Evolutionary conservation across 1,140 invertebrate genomes (phyloP), one percentile per base, ranked within the genome.

Genomic region (Aphelenchoides fujianensis): DNA sequence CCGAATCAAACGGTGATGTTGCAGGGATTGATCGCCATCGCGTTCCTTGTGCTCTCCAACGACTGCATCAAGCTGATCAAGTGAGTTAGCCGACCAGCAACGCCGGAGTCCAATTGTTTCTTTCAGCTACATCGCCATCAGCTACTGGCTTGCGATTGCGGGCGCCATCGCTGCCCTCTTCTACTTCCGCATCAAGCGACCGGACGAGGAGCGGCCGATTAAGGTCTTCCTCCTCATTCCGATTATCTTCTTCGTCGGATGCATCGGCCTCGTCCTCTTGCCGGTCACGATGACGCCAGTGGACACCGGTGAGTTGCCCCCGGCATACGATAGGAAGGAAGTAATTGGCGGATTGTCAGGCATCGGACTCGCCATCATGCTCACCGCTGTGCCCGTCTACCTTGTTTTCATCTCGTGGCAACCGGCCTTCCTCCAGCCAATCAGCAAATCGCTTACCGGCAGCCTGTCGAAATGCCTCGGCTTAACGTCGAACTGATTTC

Each of bases 61-160:
- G 34, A 59, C 34, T 27, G 28, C 5, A 59, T 59, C 23, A 5
- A 59, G 23, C 19, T 59, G 5, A 59, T 59, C 23, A 59, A 59
- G n/a, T n/a, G n/a, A n/a, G n/a, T n/a, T n/a, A n/a, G n/a, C n/a
- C n/a, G n/a, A n/a, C n/a, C 52, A 53, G 52, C 52, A 53, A 92
- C 3, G 91, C 98, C 84, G 97, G 98, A 75, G 91, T 90, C 81
- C 90, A 90, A 23, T 88, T 98, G 3, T 96, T n/a, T n/a, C n/a
- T n/a, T n/a, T n/a, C n/a, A n/a, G n/a, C 86, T 98, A 98, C 85
- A 95, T 98, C 31, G 94, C 94, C 71, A 97, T 98, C 85, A 94
- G 94, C 16, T 98, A 94, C 70, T 98, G 95, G 95, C 91, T 94
- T 71, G 95, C 94, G 78, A 98, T 99, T 85, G 96, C 94, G 35